Conservation (phyloP, 1,140 invertebrate genomes). For the Platorchestia sp. region DNA sequence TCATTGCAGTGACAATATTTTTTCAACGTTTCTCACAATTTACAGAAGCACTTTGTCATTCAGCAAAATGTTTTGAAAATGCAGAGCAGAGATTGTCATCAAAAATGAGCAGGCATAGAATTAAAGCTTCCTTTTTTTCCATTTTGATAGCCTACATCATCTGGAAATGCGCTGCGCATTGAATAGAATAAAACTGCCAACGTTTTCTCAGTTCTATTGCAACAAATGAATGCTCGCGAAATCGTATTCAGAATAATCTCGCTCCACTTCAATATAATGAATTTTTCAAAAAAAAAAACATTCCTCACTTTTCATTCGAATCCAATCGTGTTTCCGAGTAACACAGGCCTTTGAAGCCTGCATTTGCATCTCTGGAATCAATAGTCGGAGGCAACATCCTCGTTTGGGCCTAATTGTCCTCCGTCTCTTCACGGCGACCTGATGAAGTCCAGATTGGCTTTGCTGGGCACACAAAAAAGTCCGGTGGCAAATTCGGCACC, state of each 20-base stretch:
- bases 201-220: no score
- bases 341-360: background rate
- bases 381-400: background rate
- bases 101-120: no score
- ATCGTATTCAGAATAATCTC: background rate
- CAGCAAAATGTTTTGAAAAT: no score
- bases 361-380: background rate
- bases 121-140: background rate
- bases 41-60: no score
- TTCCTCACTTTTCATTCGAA: background rate
- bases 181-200: no score
- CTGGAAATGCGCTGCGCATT: background rate
- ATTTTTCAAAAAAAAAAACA: background rate
- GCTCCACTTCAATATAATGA: background rate
- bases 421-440: background rate
- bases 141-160: background rate
- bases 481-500: background rate
- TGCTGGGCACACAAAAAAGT: background rate
- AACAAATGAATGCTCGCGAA: no score
- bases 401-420: background rate
- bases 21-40: no score
- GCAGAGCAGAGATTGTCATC: no score
- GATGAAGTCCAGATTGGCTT: constrained; percentile 6
- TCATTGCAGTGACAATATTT: no score
- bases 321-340: background rate